Evolutionary conservation across 2,797 vertebrate species (phyloP).

Genomic region (Tenualosa ilisha): DNA sequence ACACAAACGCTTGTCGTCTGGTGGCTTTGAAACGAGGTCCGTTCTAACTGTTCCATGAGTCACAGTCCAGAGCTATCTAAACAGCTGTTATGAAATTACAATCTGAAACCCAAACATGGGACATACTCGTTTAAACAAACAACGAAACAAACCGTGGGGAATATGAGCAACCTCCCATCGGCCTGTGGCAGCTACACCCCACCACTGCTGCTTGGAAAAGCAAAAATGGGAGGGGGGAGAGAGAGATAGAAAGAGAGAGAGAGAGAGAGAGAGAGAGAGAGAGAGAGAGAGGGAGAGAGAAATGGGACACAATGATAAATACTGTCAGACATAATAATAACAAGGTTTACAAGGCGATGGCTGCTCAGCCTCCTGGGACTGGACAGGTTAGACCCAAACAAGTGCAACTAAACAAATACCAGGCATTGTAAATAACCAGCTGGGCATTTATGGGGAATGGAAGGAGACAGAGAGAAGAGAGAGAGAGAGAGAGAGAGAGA

Average conservation of each 20-base stretch:
- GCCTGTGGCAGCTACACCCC: slow-evolving; percentile 22
- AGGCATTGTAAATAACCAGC: background rate
- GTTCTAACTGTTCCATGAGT: background rate
- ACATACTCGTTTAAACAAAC: slow-evolving; percentile 64
- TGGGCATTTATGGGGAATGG: background rate
- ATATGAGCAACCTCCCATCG: slow-evolving; percentile 34
- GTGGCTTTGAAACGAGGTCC: too few species aligned
- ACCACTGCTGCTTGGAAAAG: slow-evolving; percentile 33
- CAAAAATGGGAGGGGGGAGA: background rate
- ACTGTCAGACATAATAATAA: slow-evolving; percentile 54
- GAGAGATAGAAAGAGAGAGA: background rate
- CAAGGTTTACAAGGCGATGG: slow-evolving; percentile 51
- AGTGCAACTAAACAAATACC: slow-evolving; percentile 46
- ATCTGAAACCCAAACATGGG: slow-evolving; percentile 68
- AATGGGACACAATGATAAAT: slow-evolving; percentile 48
- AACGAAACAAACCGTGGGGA: slow-evolving; percentile 50
- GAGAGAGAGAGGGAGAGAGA: background rate
- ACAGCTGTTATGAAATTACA: slow-evolving; percentile 69
- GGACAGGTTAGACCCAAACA: slow-evolving; percentile 30
- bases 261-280: background rate
- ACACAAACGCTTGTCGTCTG: too few species aligned
- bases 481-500: background rate
- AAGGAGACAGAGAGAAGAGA: background rate
- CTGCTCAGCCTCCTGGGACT: slow-evolving; percentile 39
- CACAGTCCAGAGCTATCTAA: slow-evolving; percentile 61